phyloP scores from a whole-genome alignment of 2,888 invertebrate species.

The Clepsis dumicolana region DNA sequence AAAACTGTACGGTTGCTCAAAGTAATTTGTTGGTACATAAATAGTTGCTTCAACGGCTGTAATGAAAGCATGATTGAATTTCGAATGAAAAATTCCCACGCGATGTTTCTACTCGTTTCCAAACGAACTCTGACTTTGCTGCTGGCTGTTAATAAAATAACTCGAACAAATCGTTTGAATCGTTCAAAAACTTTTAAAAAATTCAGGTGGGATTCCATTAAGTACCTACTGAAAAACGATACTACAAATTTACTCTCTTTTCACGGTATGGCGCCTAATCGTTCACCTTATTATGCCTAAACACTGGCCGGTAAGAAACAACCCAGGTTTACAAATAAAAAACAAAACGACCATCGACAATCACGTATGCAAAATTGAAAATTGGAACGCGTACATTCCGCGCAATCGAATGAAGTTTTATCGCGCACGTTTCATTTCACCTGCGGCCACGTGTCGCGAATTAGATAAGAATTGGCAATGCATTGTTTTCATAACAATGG shows the following conservation, averaged over 20 bases:
- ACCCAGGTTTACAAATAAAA: background rate
- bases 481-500: slow-evolving; percentile 36
- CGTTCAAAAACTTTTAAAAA: background rate
- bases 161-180: background rate
- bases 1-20: slow-evolving; percentile 14
- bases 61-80: slow-evolving; percentile 35
- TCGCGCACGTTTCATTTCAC: slow-evolving; percentile 41
- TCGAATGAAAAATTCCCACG: slow-evolving; percentile 35
- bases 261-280: background rate
- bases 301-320: background rate
- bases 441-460: slow-evolving; percentile 36
- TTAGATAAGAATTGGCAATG: slow-evolving; percentile 42
- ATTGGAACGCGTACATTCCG: slow-evolving; percentile 24
- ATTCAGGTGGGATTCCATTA: background rate
- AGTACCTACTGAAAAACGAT: background rate
- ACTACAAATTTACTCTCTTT: background rate
- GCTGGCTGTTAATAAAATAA: slow-evolving; percentile 11
- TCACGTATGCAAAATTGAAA: slow-evolving; percentile 1
- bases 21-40: slow-evolving; percentile 37
- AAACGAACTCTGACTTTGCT: slow-evolving; percentile 30
- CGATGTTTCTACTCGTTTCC: slow-evolving; percentile 33
- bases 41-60: slow-evolving; percentile 28
- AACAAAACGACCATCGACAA: background rate
- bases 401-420: slow-evolving; percentile 33
- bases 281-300: background rate